Evolutionary conservation across 1,140 invertebrate genomes (phyloP).

Genomic region (Dinothrombium tinctorium): DNA sequence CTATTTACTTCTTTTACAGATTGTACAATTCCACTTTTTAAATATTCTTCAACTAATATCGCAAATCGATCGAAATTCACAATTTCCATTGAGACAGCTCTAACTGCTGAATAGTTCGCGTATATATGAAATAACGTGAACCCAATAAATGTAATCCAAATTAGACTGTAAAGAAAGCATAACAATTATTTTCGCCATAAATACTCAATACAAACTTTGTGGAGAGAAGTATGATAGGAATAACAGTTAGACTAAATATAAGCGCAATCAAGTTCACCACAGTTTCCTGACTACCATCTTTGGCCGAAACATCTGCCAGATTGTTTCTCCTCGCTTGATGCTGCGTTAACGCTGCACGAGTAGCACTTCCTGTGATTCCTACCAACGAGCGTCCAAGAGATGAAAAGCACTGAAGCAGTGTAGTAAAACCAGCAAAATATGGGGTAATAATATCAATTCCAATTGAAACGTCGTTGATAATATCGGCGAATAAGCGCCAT

Average conservation of each 20-base stretch:
- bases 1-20: slow-evolving; percentile 27
- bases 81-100: slow-evolving; percentile 39
- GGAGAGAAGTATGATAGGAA: slow-evolving; percentile 32
- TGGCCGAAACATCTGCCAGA: slow-evolving; percentile 74
- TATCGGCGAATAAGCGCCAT: slow-evolving; percentile 83
- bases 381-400: slow-evolving; percentile 34
- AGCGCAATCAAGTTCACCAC: slow-evolving; percentile 70
- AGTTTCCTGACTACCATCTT: slow-evolving; percentile 89
- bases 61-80: slow-evolving; percentile 52
- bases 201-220: neutral
- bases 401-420: slow-evolving; percentile 24
- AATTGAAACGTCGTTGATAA: slow-evolving; percentile 72
- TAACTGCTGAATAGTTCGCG: slow-evolving; percentile 64
- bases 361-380: slow-evolving; percentile 74
- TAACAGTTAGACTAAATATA: slow-evolving; percentile 42
- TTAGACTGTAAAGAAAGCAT: slow-evolving; percentile 26
- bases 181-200: neutral
- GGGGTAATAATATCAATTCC: slow-evolving; percentile 49
- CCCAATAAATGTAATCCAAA: slow-evolving; percentile 39
- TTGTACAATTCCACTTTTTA: slow-evolving; percentile 22
- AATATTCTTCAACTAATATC: slow-evolving; percentile 35
- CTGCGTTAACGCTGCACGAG: slow-evolving; percentile 32
- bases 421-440: slow-evolving; percentile 26
- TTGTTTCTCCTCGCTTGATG: slow-evolving; percentile 52
- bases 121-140: slow-evolving; percentile 57